phyloP scores from a whole-genome alignment of 1,140 invertebrate genomes.

The Temnothorax curvispinosus region DNA sequence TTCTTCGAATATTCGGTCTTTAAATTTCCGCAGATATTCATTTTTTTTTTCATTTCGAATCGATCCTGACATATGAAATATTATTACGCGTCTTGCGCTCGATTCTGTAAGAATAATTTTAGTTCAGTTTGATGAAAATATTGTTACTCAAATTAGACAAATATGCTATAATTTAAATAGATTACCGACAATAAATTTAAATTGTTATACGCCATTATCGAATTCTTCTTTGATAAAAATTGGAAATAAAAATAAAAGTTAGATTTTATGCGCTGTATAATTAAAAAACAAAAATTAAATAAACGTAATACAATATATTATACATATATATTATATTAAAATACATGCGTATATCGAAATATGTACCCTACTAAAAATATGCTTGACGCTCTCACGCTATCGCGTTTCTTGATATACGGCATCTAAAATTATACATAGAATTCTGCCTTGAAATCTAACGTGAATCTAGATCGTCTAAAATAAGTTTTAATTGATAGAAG shows the following conservation, averaged over 20 bases:
- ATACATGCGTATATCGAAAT: background rate
- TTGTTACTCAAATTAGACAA: background rate
- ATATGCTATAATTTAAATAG: background rate
- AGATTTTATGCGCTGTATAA: background rate
- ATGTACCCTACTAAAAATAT: too few relatives aligned
- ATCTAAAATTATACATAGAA: conserved; percentile 1
- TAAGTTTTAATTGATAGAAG: background rate
- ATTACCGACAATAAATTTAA: background rate
- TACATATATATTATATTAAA: background rate
- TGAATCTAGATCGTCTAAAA: background rate
- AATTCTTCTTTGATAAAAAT: background rate
- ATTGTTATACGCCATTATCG: background rate
- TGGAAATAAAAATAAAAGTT: background rate
- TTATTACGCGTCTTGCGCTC: background rate
- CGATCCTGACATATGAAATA: background rate
- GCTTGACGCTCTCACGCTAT: too few relatives aligned
- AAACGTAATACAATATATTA: background rate
- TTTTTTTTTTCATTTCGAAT: background rate
- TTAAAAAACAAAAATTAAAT: background rate
- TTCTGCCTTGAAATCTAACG: background rate
- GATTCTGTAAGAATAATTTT: background rate
- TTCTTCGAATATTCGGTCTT: background rate
- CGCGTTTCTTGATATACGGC: too few relatives aligned
- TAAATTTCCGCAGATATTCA: background rate
- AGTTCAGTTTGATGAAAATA: background rate